Conservation (phyloP, 1,140 invertebrate species). For the Drosophila truncata region DNA sequence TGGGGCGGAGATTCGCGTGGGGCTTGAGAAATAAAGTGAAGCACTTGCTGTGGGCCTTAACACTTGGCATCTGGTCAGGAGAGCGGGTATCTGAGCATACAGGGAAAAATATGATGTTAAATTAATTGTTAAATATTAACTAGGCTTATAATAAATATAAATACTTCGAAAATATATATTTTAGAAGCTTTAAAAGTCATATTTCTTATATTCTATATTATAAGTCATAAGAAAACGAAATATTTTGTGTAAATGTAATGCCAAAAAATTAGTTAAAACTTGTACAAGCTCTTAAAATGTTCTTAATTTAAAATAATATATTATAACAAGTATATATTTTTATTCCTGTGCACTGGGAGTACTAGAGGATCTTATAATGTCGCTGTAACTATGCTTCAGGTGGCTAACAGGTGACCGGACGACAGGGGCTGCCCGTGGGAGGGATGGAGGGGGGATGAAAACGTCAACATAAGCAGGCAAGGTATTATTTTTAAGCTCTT, state of each 20-base stretch:
- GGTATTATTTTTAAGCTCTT: slow-evolving; percentile 84
- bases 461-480: slow-evolving; percentile 79
- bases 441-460: slow-evolving; percentile 17
- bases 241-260: no score
- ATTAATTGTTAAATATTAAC: background rate
- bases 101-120: background rate
- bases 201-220: no score
- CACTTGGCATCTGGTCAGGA: slow-evolving; percentile 63
- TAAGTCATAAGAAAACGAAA: no score
- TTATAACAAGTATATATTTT: no score
- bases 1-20: background rate
- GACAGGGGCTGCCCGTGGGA: background rate
- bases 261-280: no score
- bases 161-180: background rate
- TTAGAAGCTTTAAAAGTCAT: no score
- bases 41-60: slow-evolving; percentile 75
- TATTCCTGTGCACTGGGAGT: background rate
- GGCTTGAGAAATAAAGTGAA: slow-evolving; percentile 38
- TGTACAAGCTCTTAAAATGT: no score
- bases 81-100: slow-evolving; percentile 47
- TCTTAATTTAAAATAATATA: no score
- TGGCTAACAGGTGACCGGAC: slow-evolving; percentile 49
- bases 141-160: background rate
- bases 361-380: slow-evolving; percentile 56
- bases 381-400: slow-evolving; percentile 65